Evolutionary conservation across 1,140 invertebrate genomes (phyloP).

Genomic region (Aplysia californica): DNA sequence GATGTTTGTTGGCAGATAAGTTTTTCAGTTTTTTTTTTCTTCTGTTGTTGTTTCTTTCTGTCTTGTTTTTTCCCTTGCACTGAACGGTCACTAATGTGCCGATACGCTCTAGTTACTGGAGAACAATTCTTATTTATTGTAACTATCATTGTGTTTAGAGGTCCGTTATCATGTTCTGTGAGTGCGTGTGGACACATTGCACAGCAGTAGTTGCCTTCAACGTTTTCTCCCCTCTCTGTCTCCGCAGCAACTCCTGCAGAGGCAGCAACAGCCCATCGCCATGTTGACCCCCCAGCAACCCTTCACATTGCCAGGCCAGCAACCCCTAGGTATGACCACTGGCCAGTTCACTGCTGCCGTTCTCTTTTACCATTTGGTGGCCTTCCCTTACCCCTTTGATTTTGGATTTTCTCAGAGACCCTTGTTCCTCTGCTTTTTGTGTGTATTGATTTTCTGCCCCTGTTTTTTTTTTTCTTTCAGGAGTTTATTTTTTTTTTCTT

Average conservation of each 20-base stretch:
- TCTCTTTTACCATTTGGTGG: not conserved
- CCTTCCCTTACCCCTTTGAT: not conserved
- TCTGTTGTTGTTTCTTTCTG: no score
- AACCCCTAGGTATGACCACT: constrained; percentile 67
- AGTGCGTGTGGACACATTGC: no score
- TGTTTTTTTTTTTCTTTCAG: not conserved
- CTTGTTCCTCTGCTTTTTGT: constrained; percentile 4
- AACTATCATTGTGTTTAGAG: no score
- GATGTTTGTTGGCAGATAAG: no score
- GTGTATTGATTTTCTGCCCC: not conserved
- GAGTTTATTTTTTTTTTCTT: not conserved
- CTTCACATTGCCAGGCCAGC: constrained; percentile 76
- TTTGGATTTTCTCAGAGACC: not conserved
- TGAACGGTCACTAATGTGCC: no score
- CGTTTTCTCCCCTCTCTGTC: no score
- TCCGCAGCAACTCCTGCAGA: constrained; percentile 69
- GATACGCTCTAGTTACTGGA: no score
- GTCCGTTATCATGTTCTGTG: no score
- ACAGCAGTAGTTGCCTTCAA: no score
- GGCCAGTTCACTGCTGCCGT: not conserved
- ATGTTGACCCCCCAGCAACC: constrained; percentile 64
- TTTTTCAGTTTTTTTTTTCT: no score
- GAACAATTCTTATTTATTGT: no score
- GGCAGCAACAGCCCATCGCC: constrained; percentile 74
- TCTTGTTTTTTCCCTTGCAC: no score